phyloP scores from a whole-genome alignment of 2,888 invertebrate genomes.

The Aricia artaxerxes region DNA sequence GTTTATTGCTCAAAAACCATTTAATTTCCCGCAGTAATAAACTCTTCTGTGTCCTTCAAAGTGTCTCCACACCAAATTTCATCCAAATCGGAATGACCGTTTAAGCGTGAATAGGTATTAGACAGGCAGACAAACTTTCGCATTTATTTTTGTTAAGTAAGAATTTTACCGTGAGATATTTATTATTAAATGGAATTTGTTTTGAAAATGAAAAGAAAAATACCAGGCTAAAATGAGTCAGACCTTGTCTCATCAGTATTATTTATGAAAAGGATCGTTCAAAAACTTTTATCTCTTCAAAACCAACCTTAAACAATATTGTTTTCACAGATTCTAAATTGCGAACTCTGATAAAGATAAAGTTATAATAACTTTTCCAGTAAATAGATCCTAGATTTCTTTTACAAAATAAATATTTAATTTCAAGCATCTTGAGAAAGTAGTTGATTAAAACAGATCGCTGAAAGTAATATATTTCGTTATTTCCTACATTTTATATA shows the following conservation, averaged over 20 bases:
- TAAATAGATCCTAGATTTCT: conserved; percentile 1
- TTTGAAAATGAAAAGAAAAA: not conserved
- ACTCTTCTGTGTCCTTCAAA: no score
- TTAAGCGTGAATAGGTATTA: no score
- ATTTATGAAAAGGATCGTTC: not conserved
- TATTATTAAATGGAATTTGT: not conserved
- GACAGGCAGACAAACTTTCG: no score
- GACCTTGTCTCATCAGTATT: not conserved
- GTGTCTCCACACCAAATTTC: no score
- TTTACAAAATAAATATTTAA: conserved; percentile 27
- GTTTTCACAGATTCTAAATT: conserved; percentile 10
- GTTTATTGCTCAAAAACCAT: no score
- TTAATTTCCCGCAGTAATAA: no score
- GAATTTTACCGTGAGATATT: no score
- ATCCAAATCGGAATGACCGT: no score
- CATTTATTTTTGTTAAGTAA: no score
- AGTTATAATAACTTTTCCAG: conserved; percentile 3
- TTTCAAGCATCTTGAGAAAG: conserved; percentile 17
- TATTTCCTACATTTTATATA: not conserved
- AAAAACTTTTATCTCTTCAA: not conserved
- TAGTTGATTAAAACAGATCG: conserved; percentile 20
- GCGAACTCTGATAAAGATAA: not conserved
- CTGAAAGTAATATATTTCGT: conserved; percentile 4
- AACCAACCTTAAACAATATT: conserved; percentile 6
- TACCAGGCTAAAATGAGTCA: not conserved